phyloP scores from a whole-genome alignment of 2,888 invertebrate species.

The Byasa hedistus region DNA sequence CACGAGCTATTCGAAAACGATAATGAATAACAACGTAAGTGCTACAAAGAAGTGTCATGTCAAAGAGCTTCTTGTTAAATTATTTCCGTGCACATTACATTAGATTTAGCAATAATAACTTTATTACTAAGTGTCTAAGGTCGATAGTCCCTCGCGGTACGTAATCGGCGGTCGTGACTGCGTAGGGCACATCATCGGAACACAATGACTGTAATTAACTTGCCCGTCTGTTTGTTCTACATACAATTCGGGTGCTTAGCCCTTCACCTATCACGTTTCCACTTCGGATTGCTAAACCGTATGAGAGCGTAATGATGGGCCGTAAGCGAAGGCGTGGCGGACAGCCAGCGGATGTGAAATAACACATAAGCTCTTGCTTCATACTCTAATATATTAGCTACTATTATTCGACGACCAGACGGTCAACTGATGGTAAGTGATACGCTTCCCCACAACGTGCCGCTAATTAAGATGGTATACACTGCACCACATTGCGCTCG shows the following conservation, averaged over 20 bases:
- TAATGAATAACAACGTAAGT: conserved; percentile 21
- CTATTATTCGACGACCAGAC: no score
- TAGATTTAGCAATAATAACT: background rate
- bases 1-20: conserved; percentile 1
- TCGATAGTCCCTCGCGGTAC: background rate
- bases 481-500: no score
- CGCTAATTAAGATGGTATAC: no score
- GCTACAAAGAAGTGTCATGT: conserved; percentile 18
- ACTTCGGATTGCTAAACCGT: conserved; percentile 70
- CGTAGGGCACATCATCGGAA: conserved; percentile 30
- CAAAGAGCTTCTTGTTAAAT: conserved; percentile 16
- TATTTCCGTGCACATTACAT: conserved; percentile 1
- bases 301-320: conserved; percentile 61
- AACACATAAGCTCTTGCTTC: background rate
- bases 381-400: no score
- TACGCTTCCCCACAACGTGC: no score
- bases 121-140: background rate
- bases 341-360: conserved; percentile 39
- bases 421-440: no score
- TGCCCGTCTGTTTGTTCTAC: conserved; percentile 67
- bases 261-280: conserved; percentile 77
- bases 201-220: conserved; percentile 69
- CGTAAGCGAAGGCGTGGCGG: conserved; percentile 35
- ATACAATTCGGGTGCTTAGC: conserved; percentile 62
- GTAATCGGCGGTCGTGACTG: conserved; percentile 29